Evolutionary conservation across 2,888 invertebrate genomes (phyloP).

Genomic region (Papilio elwesi): DNA sequence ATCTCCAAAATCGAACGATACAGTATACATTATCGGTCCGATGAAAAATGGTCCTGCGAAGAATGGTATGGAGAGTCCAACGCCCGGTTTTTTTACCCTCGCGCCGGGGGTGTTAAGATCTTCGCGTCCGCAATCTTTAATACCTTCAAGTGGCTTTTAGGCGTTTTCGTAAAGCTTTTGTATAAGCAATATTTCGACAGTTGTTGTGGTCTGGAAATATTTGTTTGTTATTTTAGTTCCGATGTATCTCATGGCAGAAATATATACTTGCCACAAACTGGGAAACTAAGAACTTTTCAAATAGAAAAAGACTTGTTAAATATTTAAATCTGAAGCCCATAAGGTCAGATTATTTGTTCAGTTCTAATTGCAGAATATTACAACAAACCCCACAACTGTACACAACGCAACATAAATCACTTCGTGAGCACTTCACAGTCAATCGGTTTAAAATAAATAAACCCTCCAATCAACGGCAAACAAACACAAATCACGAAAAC

Average conservation of each 20-base stretch:
- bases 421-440: conserved; percentile 12
- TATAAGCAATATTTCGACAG: conserved; percentile 52
- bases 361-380: too few relatives aligned
- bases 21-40: conserved; percentile 14
- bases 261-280: not conserved
- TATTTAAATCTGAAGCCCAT: too few relatives aligned
- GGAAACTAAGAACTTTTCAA: too few relatives aligned
- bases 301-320: too few relatives aligned
- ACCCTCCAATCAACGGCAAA: conserved; percentile 16
- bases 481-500: conserved; percentile 22
- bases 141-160: conserved; percentile 63
- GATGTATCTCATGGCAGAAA: not conserved
- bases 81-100: conserved; percentile 46
- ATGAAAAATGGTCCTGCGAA: conserved; percentile 28
- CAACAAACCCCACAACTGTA: not conserved
- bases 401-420: not conserved
- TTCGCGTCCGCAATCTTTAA: conserved; percentile 70
- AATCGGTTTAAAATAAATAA: conserved; percentile 8
- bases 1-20: conserved; percentile 41
- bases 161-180: conserved; percentile 56
- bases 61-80: conserved; percentile 46
- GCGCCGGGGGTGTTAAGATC: conserved; percentile 55
- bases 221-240: not conserved
- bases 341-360: too few relatives aligned
- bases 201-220: conserved; percentile 41